Base-by-base conservation (phyloP, 1,140 invertebrate genomes). In the Rhizoglyphus robini region DNA sequence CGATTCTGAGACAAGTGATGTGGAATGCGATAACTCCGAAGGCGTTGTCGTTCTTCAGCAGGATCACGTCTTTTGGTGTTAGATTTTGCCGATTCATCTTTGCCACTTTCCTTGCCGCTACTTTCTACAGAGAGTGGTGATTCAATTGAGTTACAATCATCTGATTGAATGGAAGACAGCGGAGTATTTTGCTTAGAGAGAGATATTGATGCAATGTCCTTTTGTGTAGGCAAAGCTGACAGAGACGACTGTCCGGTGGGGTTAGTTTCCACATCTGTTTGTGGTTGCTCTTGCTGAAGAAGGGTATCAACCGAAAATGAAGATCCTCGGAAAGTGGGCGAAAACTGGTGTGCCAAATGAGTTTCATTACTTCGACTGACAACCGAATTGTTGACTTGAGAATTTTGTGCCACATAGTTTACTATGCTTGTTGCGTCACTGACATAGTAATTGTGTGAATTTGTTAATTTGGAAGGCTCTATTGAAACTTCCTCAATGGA, bases 21-120 rank as follows among this genome's bases (percentile, higher is more conserved):
- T 47, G 67, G 64, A 27, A 68, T 65, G 20, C 67, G 63, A 58
- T 68, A 68, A 47, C 41, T 66, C 2, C 67, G 63, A 11, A 68
- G 58, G 23, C 67, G 1, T 38, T 68, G 67, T 27, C 67, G 15
- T 48, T 68, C 67, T 46, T 67, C 66, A 4, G 62, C 66, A 18
- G 66, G 59, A 63, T 60, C 48, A 36, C 67, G 38, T 15, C 47
- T 48, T 34, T 61, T 65, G 4, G 29, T 11, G 3, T 11, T 64
- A 34, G 20, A 29, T 46, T 15, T 60, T 32, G 30, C 15, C 27
- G 58, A 29, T 34, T 15, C 30, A 29, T 15, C 15, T 46, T 34
- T 60, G 29, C 29, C 58, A 46, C 27, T 29, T 34, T 60, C 27
- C 29, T 46, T 13, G 32, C 58, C 51, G 23, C 51, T 54, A 32